Percentiles rank a stretch among this genome's conserved stretches.
These are phyloP conservation scores for Piezodorus guildinii DNA, from an alignment of 1,140 invertebrate genomes.

Conservation along the genomic window DNA sequence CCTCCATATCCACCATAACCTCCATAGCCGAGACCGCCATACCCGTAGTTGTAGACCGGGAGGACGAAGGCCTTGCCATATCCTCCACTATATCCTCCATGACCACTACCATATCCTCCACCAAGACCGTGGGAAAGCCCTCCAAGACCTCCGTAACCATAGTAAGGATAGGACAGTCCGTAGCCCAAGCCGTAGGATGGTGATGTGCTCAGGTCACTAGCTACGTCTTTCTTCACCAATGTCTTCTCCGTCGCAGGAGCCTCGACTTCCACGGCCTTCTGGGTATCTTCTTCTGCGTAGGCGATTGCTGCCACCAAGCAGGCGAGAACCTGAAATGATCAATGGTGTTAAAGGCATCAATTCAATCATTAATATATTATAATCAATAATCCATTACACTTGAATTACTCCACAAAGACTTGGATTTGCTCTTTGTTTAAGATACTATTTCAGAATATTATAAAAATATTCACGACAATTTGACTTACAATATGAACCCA, in stretches of 20 bases:
- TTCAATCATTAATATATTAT: too few species aligned
- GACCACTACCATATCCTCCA: constrained; percentile 28
- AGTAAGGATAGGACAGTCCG: constrained; percentile 8
- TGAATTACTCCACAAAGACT: too few species aligned
- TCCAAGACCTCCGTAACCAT: constrained; percentile 7
- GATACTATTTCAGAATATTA: too few species aligned
- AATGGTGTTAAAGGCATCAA: too few species aligned
- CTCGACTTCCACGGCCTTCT: not conserved
- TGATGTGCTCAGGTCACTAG: not conserved
- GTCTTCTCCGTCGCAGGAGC: not conserved
- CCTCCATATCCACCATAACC: constrained; percentile 32
- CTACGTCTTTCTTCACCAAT: not conserved
- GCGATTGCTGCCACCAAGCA: not conserved
- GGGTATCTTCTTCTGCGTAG: not conserved
- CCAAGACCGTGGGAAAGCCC: not conserved
- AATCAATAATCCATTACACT: too few species aligned
- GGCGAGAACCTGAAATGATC: not conserved
- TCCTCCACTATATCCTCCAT: constrained; percentile 26
- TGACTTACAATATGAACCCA: too few species aligned
- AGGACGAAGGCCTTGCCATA: constrained; percentile 18
- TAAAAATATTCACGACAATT: too few species aligned
- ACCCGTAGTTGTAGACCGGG: constrained; percentile 29
- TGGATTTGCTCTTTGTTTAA: too few species aligned
- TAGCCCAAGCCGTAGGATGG: constrained; percentile 7
- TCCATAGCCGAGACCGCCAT: constrained; percentile 31